Evolutionary conservation across 1,140 invertebrate genomes (phyloP).

Genomic region (Asobara japonica): DNA sequence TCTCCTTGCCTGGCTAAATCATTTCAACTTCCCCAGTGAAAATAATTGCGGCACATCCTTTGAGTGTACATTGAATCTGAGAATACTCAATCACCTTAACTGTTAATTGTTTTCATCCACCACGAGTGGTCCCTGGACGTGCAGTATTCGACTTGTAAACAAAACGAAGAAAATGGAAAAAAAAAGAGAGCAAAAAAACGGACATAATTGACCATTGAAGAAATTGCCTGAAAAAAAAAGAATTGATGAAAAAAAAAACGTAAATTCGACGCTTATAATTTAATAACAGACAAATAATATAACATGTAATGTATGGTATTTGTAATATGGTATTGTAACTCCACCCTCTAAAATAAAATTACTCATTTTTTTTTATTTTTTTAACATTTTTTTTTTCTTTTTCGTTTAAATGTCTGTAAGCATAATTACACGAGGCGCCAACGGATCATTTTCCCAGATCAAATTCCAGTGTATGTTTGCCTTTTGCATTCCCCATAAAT

Average conservation of each 20-base stretch:
- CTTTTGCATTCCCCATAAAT: background rate
- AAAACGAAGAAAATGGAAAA: conserved; percentile 3
- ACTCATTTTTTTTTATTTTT: conserved; percentile 34
- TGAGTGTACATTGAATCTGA: background rate
- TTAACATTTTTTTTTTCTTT: conserved; percentile 24
- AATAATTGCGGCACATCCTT: background rate
- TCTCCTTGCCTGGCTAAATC: background rate
- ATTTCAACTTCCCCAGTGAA: background rate
- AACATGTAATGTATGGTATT: conserved; percentile 58
- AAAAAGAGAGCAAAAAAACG: conserved; percentile 30
- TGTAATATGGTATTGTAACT: conserved; percentile 56
- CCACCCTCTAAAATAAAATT: conserved; percentile 39
- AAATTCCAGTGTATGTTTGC: background rate
- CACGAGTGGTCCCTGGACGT: background rate
- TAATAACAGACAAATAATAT: conserved; percentile 56
- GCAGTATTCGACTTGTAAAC: background rate
- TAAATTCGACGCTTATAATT: conserved; percentile 57
- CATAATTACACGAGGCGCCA: conserved; percentile 3
- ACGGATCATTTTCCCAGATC: background rate
- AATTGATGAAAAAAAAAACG: conserved; percentile 28
- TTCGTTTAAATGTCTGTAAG: background rate
- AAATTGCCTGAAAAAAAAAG: conserved; percentile 23
- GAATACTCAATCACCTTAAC: background rate
- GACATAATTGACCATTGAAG: conserved; percentile 23
- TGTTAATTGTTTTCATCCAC: background rate